phyloP scores from a whole-genome alignment of 2,797 vertebrate species.

The Zenarchopterus dispar region DNA sequence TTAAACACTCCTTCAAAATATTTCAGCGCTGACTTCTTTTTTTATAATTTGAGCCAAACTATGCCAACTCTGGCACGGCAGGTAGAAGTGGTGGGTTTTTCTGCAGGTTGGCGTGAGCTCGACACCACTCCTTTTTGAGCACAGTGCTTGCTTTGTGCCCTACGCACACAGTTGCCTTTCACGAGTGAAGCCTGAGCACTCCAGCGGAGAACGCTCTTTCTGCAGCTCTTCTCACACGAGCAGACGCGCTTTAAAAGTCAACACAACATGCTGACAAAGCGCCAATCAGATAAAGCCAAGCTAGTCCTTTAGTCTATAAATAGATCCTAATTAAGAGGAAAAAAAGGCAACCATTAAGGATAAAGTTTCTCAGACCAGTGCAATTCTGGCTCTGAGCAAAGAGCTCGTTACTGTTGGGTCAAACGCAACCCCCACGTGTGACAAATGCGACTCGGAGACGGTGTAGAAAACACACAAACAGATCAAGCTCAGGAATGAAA shows the following conservation, averaged over 20 bases:
- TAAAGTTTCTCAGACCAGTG: slow-evolving; percentile 41
- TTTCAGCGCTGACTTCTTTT: slow-evolving; percentile 13
- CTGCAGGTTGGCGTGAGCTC: slow-evolving; percentile 64
- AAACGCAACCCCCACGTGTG: slow-evolving; percentile 39
- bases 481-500: slow-evolving; percentile 50
- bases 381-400: slow-evolving; percentile 39
- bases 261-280: slow-evolving; percentile 44
- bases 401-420: slow-evolving; percentile 54
- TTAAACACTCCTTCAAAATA: slow-evolving; percentile 14
- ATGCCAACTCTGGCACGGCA: slow-evolving; percentile 41
- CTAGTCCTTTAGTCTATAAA: slow-evolving; percentile 46
- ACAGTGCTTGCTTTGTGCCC: slow-evolving; percentile 83
- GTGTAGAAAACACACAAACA: slow-evolving; percentile 14
- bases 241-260: slow-evolving; percentile 34
- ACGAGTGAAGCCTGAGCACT: slow-evolving; percentile 46
- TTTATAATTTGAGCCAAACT: slow-evolving; percentile 1
- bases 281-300: slow-evolving; percentile 66
- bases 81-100: slow-evolving; percentile 28
- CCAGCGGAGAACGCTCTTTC: slow-evolving; percentile 25
- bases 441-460: slow-evolving; percentile 49
- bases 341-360: slow-evolving; percentile 31
- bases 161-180: slow-evolving; percentile 78
- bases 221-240: slow-evolving; percentile 18
- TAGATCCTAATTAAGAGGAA: slow-evolving; percentile 51
- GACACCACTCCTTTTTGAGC: slow-evolving; percentile 62